A percentile compares a stretch with the other conserved stretches of the same genome.
phyloP scores from a whole-genome alignment of 2,797 vertebrate species.

The Delichon dasypus region DNA sequence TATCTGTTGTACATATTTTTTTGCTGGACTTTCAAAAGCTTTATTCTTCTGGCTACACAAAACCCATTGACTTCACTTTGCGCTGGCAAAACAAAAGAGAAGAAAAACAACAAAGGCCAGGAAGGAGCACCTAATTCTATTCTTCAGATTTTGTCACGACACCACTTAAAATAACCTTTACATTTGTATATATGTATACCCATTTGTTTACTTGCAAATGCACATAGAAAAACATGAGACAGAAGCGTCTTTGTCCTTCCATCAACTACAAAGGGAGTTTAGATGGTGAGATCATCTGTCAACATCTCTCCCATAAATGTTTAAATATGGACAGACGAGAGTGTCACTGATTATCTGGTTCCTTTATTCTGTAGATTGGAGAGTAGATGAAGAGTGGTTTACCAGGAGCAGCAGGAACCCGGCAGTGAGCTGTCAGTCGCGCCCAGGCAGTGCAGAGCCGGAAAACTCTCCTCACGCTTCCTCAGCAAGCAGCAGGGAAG shows the following conservation, averaged over 20 bases:
- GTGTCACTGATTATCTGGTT: slow-evolving; percentile 34
- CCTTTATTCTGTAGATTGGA: neutral
- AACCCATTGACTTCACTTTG: neutral
- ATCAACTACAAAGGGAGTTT: slow-evolving; percentile 33
- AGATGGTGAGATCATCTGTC: slow-evolving; percentile 51
- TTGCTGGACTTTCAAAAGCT: neutral
- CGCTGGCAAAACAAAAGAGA: neutral
- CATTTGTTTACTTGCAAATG: neutral
- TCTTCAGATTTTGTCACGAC: neutral
- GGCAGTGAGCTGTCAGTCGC: neutral
- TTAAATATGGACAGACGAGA: slow-evolving; percentile 42
- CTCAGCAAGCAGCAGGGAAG: neutral
- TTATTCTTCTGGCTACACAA: neutral
- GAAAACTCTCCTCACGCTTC: neutral
- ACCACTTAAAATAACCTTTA: neutral
- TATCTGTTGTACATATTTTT: neutral
- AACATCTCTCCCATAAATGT: slow-evolving; percentile 20
- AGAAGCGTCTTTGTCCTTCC: slow-evolving; percentile 11
- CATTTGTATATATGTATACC: neutral
- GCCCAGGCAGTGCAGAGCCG: neutral
- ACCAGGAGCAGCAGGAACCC: neutral
- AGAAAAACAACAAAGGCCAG: neutral
- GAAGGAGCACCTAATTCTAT: neutral
- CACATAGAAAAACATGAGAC: neutral
- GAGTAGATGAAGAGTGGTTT: neutral